Conservation (phyloP, 2,888 invertebrate species). For the Petrophora chlorosata region DNA sequence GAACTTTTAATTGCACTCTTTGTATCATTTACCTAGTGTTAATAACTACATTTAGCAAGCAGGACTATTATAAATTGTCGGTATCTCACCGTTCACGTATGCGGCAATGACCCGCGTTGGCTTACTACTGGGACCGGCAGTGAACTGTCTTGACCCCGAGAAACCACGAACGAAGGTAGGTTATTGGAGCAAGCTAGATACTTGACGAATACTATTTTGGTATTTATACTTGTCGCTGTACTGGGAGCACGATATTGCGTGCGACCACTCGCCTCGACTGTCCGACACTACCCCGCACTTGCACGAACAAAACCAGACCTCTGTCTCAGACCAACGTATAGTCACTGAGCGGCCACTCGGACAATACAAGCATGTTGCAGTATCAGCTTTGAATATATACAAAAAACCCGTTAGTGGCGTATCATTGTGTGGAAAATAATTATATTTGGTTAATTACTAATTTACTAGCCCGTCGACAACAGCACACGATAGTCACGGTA, state of each 20-base stretch:
- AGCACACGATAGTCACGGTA: background rate
- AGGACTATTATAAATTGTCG: slow-evolving; percentile 33
- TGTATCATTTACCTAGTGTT: no score
- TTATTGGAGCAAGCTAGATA: slow-evolving; percentile 50
- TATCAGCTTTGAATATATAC: slow-evolving; percentile 4
- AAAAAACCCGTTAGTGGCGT: slow-evolving; percentile 4
- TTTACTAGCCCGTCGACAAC: slow-evolving; percentile 3
- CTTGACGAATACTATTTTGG: slow-evolving; percentile 19
- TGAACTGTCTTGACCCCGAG: slow-evolving; percentile 64
- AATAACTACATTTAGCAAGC: slow-evolving; percentile 7
- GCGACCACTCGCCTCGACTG: slow-evolving; percentile 59
- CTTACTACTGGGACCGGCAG: slow-evolving; percentile 49
- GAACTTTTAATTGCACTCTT: no score
- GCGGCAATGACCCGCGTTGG: slow-evolving; percentile 59
- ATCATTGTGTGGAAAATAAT: background rate
- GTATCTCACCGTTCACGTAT: slow-evolving; percentile 50
- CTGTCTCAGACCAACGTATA: slow-evolving; percentile 12
- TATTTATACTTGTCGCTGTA: slow-evolving; percentile 3
- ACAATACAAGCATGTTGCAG: slow-evolving; percentile 5
- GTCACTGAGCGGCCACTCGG: slow-evolving; percentile 1
- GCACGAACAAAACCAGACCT: slow-evolving; percentile 21
- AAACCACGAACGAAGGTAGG: slow-evolving; percentile 42
- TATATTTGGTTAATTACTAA: slow-evolving; percentile 2
- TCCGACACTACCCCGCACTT: slow-evolving; percentile 50
- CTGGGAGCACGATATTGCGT: slow-evolving; percentile 39